Percentiles rank a stretch among this genome's conserved stretches.
phyloP scores from a whole-genome alignment of 2,888 invertebrate species.

The Tipula lateralis region DNA sequence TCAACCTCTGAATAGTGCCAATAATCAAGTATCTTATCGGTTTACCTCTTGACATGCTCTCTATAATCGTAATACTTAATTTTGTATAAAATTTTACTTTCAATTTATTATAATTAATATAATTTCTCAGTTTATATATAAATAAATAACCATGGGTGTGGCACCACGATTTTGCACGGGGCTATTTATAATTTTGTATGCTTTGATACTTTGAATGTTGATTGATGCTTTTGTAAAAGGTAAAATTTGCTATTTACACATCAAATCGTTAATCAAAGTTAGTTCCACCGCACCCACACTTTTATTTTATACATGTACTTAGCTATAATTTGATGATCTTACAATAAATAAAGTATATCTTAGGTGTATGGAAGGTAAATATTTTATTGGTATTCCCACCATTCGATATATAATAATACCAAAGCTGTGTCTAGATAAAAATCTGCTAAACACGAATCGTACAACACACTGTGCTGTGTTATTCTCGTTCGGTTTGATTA shows the following conservation, averaged over 20 bases:
- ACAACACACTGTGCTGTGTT: not conserved
- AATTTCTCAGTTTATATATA: not conserved
- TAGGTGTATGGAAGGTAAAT: not conserved
- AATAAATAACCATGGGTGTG: not conserved
- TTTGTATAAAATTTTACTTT: not conserved
- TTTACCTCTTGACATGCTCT: not conserved
- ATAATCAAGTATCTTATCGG: too few relatives aligned
- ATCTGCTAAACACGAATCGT: not conserved
- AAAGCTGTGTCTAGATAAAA: not conserved
- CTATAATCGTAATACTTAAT: not conserved
- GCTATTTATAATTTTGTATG: not conserved
- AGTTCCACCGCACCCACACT: not conserved
- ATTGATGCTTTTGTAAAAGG: conserved; percentile 19
- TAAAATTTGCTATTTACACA: not conserved
- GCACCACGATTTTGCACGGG: not conserved
- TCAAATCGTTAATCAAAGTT: not conserved
- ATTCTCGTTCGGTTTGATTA: not conserved
- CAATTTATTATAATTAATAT: not conserved
- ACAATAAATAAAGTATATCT: too few relatives aligned
- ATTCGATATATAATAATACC: not conserved
- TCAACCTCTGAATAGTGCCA: too few relatives aligned
- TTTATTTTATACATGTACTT: not conserved
- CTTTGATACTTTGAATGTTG: not conserved
- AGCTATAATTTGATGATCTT: not conserved
- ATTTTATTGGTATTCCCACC: not conserved